phyloP scores from a whole-genome alignment of 2,888 invertebrate genomes.

The Xestia ashworthii region DNA sequence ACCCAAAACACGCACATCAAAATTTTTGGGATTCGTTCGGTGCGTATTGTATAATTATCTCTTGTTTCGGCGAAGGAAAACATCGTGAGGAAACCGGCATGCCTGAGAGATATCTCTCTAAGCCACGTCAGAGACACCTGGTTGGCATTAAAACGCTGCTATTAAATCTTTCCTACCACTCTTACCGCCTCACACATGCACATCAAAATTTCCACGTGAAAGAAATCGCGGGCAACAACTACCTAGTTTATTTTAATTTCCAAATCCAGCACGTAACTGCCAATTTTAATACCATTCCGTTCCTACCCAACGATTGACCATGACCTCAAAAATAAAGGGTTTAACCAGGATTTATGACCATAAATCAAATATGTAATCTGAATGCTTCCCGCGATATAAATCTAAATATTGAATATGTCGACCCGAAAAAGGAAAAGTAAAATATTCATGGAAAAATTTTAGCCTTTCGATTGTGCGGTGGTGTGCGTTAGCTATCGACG shows the following conservation, averaged over 20 bases:
- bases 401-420: conserved; percentile 76
- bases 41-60: too few species aligned
- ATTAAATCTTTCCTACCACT: too few species aligned
- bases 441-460: conserved; percentile 73
- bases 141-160: too few species aligned
- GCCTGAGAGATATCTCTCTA: too few species aligned
- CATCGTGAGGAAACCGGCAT: too few species aligned
- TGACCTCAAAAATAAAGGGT: conserved; percentile 60
- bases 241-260: conserved; percentile 20
- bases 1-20: too few species aligned
- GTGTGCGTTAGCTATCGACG: conserved; percentile 43
- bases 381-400: conserved; percentile 71
- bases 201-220: too few species aligned
- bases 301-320: conserved; percentile 34
- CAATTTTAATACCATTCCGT: conserved; percentile 48
- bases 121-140: too few species aligned
- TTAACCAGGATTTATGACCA: conserved; percentile 53
- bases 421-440: conserved; percentile 69
- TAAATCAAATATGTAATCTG: conserved; percentile 66
- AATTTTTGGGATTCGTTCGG: too few species aligned
- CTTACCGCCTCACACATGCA: too few species aligned
- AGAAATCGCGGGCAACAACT: too few species aligned
- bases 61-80: too few species aligned
- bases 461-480: conserved; percentile 39
- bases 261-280: conserved; percentile 47